Conservation (phyloP, 2,888 invertebrate genomes). For the Aspidiotus destructor region DNA sequence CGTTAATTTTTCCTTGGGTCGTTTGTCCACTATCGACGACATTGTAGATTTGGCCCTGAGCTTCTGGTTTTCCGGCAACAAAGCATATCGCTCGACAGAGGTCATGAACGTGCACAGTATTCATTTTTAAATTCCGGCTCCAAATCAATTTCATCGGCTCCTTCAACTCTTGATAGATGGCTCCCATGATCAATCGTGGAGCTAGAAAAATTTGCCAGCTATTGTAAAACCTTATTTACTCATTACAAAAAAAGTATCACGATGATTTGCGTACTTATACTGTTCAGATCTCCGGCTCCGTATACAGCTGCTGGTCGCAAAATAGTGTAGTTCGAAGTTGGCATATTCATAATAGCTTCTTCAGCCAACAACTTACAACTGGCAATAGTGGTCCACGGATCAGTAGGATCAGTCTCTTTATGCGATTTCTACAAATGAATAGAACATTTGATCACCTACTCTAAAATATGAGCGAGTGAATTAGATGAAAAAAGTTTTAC, state of each 20-base stretch:
- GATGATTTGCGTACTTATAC: conserved; percentile 57
- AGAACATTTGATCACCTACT: background rate
- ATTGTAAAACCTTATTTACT: background rate
- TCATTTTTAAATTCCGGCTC: conserved; percentile 72
- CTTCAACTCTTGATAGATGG: conserved; percentile 74
- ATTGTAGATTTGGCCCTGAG: conserved; percentile 60
- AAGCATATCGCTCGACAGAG: conserved; percentile 74
- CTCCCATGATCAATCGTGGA: conserved; percentile 74
- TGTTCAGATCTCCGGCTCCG: conserved; percentile 70
- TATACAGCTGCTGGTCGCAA: conserved; percentile 78
- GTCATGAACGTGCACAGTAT: conserved; percentile 79
- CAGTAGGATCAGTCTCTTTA: conserved; percentile 63
- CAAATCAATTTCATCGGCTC: conserved; percentile 88
- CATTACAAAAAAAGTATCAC: background rate
- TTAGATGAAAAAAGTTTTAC: conserved; percentile 38
- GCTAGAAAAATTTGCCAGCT: conserved; percentile 47
- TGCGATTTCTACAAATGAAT: conserved; percentile 48
- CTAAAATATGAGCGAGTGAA: background rate
- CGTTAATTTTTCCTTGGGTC: conserved; percentile 74
- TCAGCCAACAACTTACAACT: conserved; percentile 78
- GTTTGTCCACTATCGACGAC: conserved; percentile 73
- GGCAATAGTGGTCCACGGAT: conserved; percentile 77
- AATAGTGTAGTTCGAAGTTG: conserved; percentile 64
- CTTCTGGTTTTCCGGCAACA: conserved; percentile 47
- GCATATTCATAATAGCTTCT: conserved; percentile 57